Percentiles rank a stretch among this genome's conserved stretches.
These are phyloP conservation scores for Graphium colonna DNA, from an alignment of 2,888 invertebrate species.

Conservation along the genomic window DNA sequence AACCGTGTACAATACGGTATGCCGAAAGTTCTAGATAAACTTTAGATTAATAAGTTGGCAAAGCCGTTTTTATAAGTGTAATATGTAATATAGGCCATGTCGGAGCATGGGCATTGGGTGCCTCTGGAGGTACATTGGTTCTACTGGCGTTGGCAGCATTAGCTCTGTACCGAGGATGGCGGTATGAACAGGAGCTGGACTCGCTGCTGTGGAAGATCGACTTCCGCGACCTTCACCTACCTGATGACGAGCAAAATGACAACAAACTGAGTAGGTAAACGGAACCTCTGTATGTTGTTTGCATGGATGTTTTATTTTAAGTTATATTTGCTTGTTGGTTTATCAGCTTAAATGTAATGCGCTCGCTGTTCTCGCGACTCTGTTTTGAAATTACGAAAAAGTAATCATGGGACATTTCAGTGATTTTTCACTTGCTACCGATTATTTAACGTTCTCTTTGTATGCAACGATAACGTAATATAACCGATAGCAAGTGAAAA, in stretches of 20 bases:
- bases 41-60: too few species aligned
- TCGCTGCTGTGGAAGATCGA: conserved; percentile 97
- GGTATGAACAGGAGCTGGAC: conserved; percentile 95
- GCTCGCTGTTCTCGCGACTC: too few species aligned
- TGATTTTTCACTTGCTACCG: too few species aligned
- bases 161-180: conserved; percentile 93
- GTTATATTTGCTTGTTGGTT: neutral
- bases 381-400: too few species aligned
- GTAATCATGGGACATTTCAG: too few species aligned
- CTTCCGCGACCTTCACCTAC: conserved; percentile 91
- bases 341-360: too few species aligned
- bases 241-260: conserved; percentile 68
- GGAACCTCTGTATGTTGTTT: conserved; percentile 65
- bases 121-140: conserved; percentile 87
- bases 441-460: too few species aligned
- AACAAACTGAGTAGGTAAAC: conserved; percentile 80
- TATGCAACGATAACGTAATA: too few species aligned
- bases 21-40: too few species aligned
- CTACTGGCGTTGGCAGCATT: conserved; percentile 86
- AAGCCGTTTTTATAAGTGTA: too few species aligned
- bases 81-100: conserved; percentile 87
- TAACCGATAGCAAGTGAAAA: too few species aligned
- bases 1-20: too few species aligned
- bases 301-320: conserved; percentile 39
- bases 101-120: conserved; percentile 89